Percentiles rank a stretch among this genome's conserved stretches.
These are phyloP conservation scores for Scaptomyza cyrtandrae DNA, from an alignment of 2,888 invertebrate species.

Conservation along the genomic window DNA sequence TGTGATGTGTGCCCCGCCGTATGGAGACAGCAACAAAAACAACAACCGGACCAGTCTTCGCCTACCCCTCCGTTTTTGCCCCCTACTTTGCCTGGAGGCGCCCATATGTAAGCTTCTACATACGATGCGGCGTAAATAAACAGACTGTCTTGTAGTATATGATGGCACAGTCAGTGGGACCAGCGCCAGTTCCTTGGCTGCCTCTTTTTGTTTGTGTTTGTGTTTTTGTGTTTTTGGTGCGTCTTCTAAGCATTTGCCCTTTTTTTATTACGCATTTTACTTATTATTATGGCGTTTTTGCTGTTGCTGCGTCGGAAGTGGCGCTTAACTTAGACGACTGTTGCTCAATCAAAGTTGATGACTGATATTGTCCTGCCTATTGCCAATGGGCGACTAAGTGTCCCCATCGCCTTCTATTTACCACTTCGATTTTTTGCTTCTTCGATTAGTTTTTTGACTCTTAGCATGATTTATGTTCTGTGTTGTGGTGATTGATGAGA, in stretches of 20 bases:
- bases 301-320: slow-evolving; percentile 61
- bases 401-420: slow-evolving; percentile 5
- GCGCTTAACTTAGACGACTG: slow-evolving; percentile 60
- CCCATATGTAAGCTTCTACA: slow-evolving; percentile 83
- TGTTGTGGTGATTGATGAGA: slow-evolving; percentile 80
- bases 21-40: slow-evolving; percentile 77
- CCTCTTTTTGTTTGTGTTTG: slow-evolving; percentile 20
- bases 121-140: slow-evolving; percentile 84
- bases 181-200: slow-evolving; percentile 1
- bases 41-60: slow-evolving; percentile 27
- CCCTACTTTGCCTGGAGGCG: slow-evolving; percentile 68
- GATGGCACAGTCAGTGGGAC: slow-evolving; percentile 34
- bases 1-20: slow-evolving; percentile 85
- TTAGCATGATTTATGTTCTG: slow-evolving; percentile 82
- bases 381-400: slow-evolving; percentile 39
- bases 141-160: slow-evolving; percentile 76
- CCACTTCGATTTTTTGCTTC: slow-evolving; percentile 1
- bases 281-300: slow-evolving; percentile 40
- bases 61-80: background rate
- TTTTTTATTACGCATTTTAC: slow-evolving; percentile 54
- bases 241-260: slow-evolving; percentile 56
- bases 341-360: slow-evolving; percentile 57
- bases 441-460: slow-evolving; percentile 36
- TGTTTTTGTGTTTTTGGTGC: background rate
- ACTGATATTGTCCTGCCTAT: slow-evolving; percentile 42